A percentile compares a stretch with the other conserved stretches of the same genome.
Evolutionary conservation across 2,797 vertebrate species (phyloP).

Genomic region (Sternarchorhynchus goeldii): DNA sequence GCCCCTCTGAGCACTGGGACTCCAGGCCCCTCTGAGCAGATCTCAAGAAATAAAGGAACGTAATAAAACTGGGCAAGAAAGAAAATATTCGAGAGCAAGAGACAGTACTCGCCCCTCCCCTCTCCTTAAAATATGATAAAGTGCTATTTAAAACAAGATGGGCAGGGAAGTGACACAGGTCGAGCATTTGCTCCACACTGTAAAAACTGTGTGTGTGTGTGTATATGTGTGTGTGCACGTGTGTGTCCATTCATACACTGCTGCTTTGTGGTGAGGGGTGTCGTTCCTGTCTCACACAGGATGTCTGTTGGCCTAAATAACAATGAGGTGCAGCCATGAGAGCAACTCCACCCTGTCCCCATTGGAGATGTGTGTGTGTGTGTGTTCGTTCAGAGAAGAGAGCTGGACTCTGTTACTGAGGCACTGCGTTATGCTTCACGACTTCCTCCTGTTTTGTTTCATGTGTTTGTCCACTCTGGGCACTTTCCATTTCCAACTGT

Average conservation of each 20-base stretch:
- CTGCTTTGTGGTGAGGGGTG: conserved; percentile 69
- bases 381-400: conserved; percentile 28
- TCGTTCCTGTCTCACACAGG: conserved; percentile 71
- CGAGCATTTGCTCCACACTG: conserved; percentile 14
- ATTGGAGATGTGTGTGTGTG: conserved; percentile 11
- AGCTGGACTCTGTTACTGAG: conserved; percentile 33
- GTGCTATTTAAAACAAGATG: neutral
- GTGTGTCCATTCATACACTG: conserved; percentile 60
- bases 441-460: conserved; percentile 24
- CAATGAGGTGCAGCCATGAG: conserved; percentile 77
- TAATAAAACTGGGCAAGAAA: neutral
- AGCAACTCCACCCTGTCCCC: conserved; percentile 71
- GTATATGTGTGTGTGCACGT: neutral
- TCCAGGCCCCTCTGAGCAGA: too few relatives aligned
- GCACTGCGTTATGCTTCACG: conserved; percentile 25
- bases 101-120: too few relatives aligned
- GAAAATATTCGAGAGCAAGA: neutral
- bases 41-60: neutral
- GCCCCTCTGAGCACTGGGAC: neutral
- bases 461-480: conserved; percentile 8
- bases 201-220: conserved; percentile 16
- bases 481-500: conserved; percentile 23
- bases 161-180: neutral
- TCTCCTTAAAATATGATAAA: too few relatives aligned
- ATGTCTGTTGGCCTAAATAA: conserved; percentile 76